Evolutionary conservation across 1,140 invertebrate species (phyloP).

Genomic region (Pygmarrhopalites habei): DNA sequence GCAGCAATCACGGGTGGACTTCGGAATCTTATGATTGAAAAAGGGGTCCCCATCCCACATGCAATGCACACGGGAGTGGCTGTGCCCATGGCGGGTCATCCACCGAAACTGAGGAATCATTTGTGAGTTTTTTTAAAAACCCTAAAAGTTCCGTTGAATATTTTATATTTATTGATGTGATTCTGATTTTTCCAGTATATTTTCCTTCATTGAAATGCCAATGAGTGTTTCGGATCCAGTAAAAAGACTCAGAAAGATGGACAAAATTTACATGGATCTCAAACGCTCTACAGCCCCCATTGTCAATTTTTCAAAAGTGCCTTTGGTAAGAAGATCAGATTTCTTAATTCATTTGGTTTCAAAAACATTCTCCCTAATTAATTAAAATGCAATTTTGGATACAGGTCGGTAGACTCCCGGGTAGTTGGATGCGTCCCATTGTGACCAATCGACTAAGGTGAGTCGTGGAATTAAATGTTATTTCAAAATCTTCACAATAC

Average conservation of each 20-base stretch:
- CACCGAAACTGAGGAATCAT: slow-evolving; percentile 32
- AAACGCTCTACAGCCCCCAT: slow-evolving; percentile 15
- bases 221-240: slow-evolving; percentile 2
- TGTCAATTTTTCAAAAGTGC: slow-evolving; percentile 11
- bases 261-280: slow-evolving; percentile 6
- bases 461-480: too few species aligned
- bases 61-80: slow-evolving; percentile 24
- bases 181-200: slow-evolving; percentile 8
- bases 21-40: slow-evolving; percentile 20
- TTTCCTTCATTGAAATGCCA: slow-evolving; percentile 14
- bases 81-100: slow-evolving; percentile 36
- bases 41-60: slow-evolving; percentile 16
- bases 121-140: too few species aligned
- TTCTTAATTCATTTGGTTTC: slow-evolving; percentile 6
- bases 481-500: neutral
- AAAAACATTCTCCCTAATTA: too few species aligned
- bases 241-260: slow-evolving; percentile 12
- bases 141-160: neutral
- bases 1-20: slow-evolving; percentile 26
- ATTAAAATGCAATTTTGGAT: too few species aligned
- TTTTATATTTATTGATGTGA: neutral
- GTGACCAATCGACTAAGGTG: too few species aligned
- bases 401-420: too few species aligned
- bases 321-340: slow-evolving; percentile 12
- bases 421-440: too few species aligned